Evolutionary conservation across 2,797 vertebrate species (phyloP).

Genomic region (Urophycis tenuis): DNA sequence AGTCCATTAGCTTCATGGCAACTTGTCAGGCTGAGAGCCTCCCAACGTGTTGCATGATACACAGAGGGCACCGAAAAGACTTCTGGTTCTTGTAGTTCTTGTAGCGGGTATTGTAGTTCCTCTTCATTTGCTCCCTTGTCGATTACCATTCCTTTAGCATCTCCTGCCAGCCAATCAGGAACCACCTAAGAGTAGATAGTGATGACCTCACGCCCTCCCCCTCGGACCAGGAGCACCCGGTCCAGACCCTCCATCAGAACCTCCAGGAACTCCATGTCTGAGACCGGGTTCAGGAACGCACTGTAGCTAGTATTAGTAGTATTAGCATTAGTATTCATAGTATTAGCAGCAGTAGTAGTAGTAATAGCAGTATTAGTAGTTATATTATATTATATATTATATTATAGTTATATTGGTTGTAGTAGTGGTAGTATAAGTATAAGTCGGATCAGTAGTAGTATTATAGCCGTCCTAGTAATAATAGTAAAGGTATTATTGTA

Average conservation of each 20-base stretch:
- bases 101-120: background rate
- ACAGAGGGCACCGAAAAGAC: background rate
- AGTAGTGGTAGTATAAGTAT: background rate
- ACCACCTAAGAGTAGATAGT: slow-evolving; percentile 88
- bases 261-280: slow-evolving; percentile 98
- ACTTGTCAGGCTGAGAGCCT: no score
- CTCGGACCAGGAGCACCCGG: slow-evolving; percentile 85
- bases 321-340: background rate
- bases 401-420: background rate
- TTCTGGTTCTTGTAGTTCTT: background rate
- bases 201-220: slow-evolving; percentile 92
- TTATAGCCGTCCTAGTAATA: background rate
- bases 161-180: background rate
- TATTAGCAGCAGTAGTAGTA: background rate
- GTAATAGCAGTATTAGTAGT: background rate
- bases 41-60: background rate
- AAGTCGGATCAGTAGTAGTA: no score
- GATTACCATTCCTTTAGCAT: background rate
- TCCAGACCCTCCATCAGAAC: slow-evolving; percentile 88
- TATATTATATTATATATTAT: no score
- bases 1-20: background rate
- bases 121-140: background rate
- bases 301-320: background rate
- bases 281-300: slow-evolving; percentile 63
- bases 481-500: background rate